These are phyloP conservation scores for Drosophila bocqueti DNA, from an alignment of 1,140 invertebrate species.

Conservation along the genomic window DNA sequence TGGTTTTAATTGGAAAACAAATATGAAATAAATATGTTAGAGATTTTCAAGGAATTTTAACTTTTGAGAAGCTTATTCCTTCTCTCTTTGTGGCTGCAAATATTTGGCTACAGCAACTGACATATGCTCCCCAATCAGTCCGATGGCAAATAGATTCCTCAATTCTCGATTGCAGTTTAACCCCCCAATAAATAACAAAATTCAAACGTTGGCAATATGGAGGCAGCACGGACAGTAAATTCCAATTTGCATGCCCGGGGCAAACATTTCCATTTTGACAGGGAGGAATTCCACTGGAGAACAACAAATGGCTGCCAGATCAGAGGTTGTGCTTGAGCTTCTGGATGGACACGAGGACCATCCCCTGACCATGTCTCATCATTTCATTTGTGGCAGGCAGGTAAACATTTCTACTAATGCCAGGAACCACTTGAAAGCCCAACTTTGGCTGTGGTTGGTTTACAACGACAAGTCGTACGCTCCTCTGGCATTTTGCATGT, in stretches of 20 bases:
- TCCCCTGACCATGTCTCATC: neutral
- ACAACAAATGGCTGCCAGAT: conserved; percentile 5
- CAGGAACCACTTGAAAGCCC: conserved; percentile 15
- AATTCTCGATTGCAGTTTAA: conserved; percentile 25
- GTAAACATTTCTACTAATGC: conserved; percentile 25
- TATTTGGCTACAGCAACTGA: conserved; percentile 4
- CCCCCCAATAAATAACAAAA: conserved; percentile 27
- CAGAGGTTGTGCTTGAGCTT: neutral
- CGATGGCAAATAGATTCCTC: conserved; percentile 28
- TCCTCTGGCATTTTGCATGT: neutral
- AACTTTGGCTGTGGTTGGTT: conserved; percentile 14
- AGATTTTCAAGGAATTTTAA: conserved; percentile 1
- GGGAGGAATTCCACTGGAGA: conserved; percentile 10
- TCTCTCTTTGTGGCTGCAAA: neutral
- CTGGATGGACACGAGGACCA: neutral
- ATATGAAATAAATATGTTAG: conserved; percentile 2
- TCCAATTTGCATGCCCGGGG: conserved; percentile 31
- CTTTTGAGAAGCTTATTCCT: neutral
- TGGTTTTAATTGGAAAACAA: conserved; percentile 18
- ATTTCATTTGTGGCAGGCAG: conserved; percentile 24
- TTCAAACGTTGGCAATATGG: conserved; percentile 16
- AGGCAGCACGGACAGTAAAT: conserved; percentile 9
- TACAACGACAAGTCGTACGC: neutral
- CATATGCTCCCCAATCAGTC: conserved; percentile 32
- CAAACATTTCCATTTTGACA: conserved; percentile 19